Base-by-base conservation (phyloP, 2,797 vertebrate genomes). In the Oreortyx pictus region DNA sequence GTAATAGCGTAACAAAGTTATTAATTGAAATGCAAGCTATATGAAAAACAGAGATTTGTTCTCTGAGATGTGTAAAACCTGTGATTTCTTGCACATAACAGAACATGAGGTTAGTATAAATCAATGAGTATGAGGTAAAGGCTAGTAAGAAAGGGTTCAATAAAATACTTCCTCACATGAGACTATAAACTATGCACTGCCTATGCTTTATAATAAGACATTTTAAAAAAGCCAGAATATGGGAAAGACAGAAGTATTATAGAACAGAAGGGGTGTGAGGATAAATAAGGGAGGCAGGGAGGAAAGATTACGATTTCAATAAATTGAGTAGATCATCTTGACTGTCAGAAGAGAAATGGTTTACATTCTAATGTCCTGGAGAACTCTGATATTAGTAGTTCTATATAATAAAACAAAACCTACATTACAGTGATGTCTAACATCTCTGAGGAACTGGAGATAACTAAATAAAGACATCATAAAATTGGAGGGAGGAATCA, bases 241-340 rank as follows among this genome's bases (percentile, higher is more conserved):
- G 25, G 37, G 56, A 35, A 88, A 94, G 65, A 77, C 61, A 88
- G n/a, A 88, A 86, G 57, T 44, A 76, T 49, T 68, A 2, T 46
- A 61, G 76, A 96, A 72, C 88, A 94, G 88, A 92, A 92, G 86
- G 88, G 93, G 54, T 50, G 82, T 89, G 93, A 92, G 84, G 86
- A 93, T 93, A 96, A 96, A 94, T 94, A 92, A 59, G 72, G 70
- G 89, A 93, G 62, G 57, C 72, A 92, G 68, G 66, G 92, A 93
- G 72, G 49, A 75, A 87, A 88, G 61, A 65, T 43, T 82, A 8
- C 1, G 2, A 12, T 54, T 85, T 80, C 25, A 60, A 91, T 68
- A 93, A 72, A 77, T 41, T 62, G 68, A 80, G 61, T 84, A 52
- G 20, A 59, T 37, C 41, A 24, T 19, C 22, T 88, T 0, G 7